These are phyloP conservation scores for Leucopternis melanops DNA, from an alignment of 2,113 vertebrate genomes.

Conservation along the genomic window DNA sequence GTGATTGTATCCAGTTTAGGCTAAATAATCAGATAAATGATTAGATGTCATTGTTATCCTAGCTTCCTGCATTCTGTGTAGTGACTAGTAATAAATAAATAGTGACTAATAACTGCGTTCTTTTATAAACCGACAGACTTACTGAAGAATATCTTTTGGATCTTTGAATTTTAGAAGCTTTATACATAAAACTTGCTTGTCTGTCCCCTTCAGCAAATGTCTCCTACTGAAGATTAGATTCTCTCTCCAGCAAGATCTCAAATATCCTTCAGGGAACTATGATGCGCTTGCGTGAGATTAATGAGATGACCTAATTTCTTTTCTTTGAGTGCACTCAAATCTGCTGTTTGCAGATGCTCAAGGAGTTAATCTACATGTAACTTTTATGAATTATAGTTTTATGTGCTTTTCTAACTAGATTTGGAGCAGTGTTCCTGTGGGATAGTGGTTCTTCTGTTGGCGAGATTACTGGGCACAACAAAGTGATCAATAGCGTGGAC, in stretches of 20 bases:
- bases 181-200: neutral
- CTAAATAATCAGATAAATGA: neutral
- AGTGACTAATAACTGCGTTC: neutral
- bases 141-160: neutral
- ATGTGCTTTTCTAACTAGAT: constrained; percentile 70
- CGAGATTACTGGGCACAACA: constrained; percentile 85
- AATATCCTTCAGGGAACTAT: neutral
- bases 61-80: neutral
- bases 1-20: neutral
- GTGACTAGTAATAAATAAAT: neutral
- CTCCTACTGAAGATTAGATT: neutral
- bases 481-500: constrained; percentile 92
- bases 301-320: constrained; percentile 49
- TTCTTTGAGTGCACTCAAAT: neutral
- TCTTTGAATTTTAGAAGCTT: neutral
- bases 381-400: neutral
- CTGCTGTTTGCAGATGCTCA: neutral
- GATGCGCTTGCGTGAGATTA: neutral
- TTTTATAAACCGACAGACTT: neutral
- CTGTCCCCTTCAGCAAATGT: neutral
- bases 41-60: neutral
- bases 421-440: constrained; percentile 92
- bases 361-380: neutral
- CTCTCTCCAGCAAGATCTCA: neutral
- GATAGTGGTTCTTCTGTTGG: constrained; percentile 93